Evolutionary conservation across 2,113 vertebrate species (phyloP), one percentile per base, ranked within the genome.

Genomic region (Passer domesticus): DNA sequence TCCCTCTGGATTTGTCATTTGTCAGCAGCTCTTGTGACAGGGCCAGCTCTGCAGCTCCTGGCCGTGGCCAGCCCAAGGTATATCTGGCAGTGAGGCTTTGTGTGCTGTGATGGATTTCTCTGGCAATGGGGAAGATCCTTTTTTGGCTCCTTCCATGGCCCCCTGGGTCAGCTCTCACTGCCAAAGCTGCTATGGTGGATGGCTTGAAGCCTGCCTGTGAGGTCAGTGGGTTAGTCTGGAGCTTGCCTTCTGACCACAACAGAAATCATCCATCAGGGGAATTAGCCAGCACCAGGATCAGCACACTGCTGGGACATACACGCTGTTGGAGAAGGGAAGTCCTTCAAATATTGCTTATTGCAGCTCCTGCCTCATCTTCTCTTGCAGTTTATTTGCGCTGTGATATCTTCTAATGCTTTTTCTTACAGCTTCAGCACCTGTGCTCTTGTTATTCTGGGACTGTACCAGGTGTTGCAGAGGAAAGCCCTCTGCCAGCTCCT

Each of bases 51-150:
- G 69, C 84, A 58, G 73, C 84, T 94, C 44, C 79, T 60, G 97
- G 95, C 96, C 72, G 95, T 68, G 95, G 95, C 95, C 96, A 69
- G 92, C 83, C 80, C 87, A 95, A 97, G 97, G 97, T 97, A 39
- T 94, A 87, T 83, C 95, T 96, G 97, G 96, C 97, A 97, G 91
- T 1, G 4, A 95, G 94, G 93, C 95, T 95, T 73, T 96, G 92
- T 95, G 56, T 37, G 66, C 60, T 66, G 46, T 81, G 96, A 96
- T 95, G 77, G 30, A 87, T 96, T 89, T 87, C 94, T 87, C 46
- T 95, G 91, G 84, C 87, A 91, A 46, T 4, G 78, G 43, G n/a
- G 20, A 59, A 13, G 68, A 74, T 53, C 1, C 1, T 11, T 83
- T 89, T 72, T 81, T 96, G 87, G 89, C 96, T 88, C 66, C 75